A percentile compares a stretch with the other conserved stretches of the same genome.
Conservation (phyloP, 2,888 invertebrate species). For the Hemithea aestivaria region DNA sequence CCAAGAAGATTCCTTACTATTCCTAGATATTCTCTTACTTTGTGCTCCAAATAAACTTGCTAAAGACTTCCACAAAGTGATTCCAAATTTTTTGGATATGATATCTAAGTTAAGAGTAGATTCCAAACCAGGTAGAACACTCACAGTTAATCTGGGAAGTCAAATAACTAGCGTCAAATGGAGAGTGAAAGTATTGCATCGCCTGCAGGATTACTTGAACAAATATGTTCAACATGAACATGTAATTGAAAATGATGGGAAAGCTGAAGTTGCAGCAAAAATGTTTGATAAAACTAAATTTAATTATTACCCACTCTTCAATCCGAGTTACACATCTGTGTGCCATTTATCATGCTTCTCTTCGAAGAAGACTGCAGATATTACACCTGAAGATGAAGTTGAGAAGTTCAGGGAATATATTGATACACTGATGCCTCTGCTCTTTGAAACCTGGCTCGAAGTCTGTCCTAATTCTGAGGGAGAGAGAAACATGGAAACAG, state of each 20-base stretch:
- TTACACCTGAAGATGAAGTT: conserved; percentile 55
- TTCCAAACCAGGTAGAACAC: conserved; percentile 81
- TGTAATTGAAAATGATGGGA: conserved; percentile 30
- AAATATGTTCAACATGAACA: conserved; percentile 55
- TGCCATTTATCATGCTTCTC: conserved; percentile 65
- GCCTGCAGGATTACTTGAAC: conserved; percentile 79
- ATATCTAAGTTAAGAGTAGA: conserved; percentile 86
- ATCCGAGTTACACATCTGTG: conserved; percentile 49
- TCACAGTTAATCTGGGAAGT: conserved; percentile 84
- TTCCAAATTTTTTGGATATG: conserved; percentile 90
- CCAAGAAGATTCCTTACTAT: conserved; percentile 89
- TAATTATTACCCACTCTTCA: conserved; percentile 54
- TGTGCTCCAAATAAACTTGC: conserved; percentile 83
- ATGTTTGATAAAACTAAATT: conserved; percentile 44
- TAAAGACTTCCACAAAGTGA: conserved; percentile 82
- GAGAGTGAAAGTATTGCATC: conserved; percentile 86
- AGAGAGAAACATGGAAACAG: conserved; percentile 61
- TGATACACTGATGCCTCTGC: conserved; percentile 84
- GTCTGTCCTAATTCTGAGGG: conserved; percentile 77
- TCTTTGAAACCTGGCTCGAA: conserved; percentile 92
- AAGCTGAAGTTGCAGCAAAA: conserved; percentile 29
- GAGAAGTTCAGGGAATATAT: conserved; percentile 81
- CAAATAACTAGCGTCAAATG: conserved; percentile 88
- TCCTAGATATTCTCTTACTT: conserved; percentile 87
- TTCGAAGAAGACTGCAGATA: conserved; percentile 53